Percentiles rank a stretch among this genome's conserved stretches.
phyloP scores from a whole-genome alignment of 2,888 invertebrate genomes.

The Spisula solida region DNA sequence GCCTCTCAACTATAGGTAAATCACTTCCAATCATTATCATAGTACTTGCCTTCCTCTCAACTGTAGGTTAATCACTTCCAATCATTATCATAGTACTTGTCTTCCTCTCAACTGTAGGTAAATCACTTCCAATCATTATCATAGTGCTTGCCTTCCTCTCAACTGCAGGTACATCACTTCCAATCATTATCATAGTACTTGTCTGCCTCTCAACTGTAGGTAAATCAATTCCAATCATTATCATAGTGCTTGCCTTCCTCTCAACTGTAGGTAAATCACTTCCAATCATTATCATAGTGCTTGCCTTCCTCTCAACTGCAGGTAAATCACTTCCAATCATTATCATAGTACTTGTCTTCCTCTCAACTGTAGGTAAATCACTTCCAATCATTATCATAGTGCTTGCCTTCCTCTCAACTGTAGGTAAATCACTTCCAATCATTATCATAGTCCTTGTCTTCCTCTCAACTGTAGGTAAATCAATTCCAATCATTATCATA shows the following conservation, averaged over 20 bases:
- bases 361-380: slow-evolving; percentile 90
- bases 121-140: slow-evolving; percentile 86
- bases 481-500: slow-evolving; percentile 86
- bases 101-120: slow-evolving; percentile 91
- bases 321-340: slow-evolving; percentile 90
- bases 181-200: slow-evolving; percentile 93
- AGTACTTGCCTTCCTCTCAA: slow-evolving; percentile 92
- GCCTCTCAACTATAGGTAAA: slow-evolving; percentile 91
- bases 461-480: slow-evolving; percentile 90
- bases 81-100: slow-evolving; percentile 95
- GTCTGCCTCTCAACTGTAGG: slow-evolving; percentile 91
- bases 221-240: slow-evolving; percentile 88
- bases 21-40: slow-evolving; percentile 87
- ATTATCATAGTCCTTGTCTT: slow-evolving; percentile 94
- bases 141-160: slow-evolving; percentile 93
- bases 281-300: slow-evolving; percentile 91
- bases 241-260: slow-evolving; percentile 94
- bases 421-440: slow-evolving; percentile 90
- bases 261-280: slow-evolving; percentile 89
- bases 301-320: slow-evolving; percentile 91
- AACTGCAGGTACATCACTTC: slow-evolving; percentile 89
- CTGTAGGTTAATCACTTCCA: slow-evolving; percentile 89
- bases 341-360: slow-evolving; percentile 94
- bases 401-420: slow-evolving; percentile 91
- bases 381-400: slow-evolving; percentile 90